Evolutionary conservation across 2,888 invertebrate species (phyloP).

Genomic region (Acanthosepion esculentum): DNA sequence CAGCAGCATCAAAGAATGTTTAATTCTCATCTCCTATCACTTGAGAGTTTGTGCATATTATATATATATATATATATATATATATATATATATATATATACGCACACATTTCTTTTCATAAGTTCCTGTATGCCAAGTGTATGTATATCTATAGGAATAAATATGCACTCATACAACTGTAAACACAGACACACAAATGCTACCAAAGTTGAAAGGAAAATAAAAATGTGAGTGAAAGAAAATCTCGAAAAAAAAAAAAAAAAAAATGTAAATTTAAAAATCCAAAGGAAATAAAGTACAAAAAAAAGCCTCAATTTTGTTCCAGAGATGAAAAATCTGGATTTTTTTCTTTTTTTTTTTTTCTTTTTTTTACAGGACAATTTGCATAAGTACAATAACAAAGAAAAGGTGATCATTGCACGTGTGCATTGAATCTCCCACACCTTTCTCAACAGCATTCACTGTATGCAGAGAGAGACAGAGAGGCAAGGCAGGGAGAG

Average conservation of each 20-base stretch:
- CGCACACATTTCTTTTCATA: not conserved
- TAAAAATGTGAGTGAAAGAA: not conserved
- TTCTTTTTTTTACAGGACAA: not conserved
- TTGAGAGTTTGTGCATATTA: not conserved
- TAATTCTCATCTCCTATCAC: not conserved
- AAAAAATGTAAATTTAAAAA: not conserved
- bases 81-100: too few species aligned
- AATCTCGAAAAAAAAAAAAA: not conserved
- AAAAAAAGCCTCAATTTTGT: constrained; percentile 36
- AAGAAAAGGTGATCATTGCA: not conserved
- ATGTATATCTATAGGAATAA: not conserved
- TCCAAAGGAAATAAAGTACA: not conserved
- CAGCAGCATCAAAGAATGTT: not conserved
- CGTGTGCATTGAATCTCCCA: too few species aligned
- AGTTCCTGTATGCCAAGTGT: not conserved
- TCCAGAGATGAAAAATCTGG: constrained; percentile 45
- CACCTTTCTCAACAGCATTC: not conserved
- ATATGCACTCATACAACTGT: not conserved
- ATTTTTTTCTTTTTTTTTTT: not conserved
- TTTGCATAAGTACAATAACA: constrained; percentile 21
- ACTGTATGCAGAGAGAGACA: not conserved
- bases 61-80: too few species aligned
- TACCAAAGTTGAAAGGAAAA: not conserved
- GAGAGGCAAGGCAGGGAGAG: too few species aligned
- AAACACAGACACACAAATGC: constrained; percentile 4